Evolutionary conservation across 2,113 vertebrate species (phyloP), one percentile per base, ranked within the genome.

Genomic region (Otocyon megalotis): DNA sequence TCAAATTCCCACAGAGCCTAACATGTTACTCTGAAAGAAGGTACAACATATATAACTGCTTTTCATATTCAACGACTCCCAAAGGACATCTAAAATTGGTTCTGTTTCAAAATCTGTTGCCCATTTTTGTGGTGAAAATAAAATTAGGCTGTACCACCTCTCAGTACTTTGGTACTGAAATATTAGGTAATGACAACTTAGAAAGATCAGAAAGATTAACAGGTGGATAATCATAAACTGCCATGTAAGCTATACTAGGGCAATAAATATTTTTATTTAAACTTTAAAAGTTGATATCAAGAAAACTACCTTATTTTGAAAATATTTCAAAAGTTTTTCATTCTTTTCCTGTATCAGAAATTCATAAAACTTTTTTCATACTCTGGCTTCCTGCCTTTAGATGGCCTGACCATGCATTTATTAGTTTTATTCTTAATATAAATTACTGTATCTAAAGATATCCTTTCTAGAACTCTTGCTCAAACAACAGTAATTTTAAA

Each of bases 211-310:
- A 26, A 88, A 10, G 62, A 71, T 79, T 90, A 72, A 65, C 1
- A 72, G 43, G 81, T 5, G 60, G 35, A 72, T 60, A 16, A 84
- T 16, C 35, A 89, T 60, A 92, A 67, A 60, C 26, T 79, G 20
- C 79, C 94, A 2, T 92, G 79, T 20, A 80, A 67, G 3, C 15
- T 54, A 28, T n/a, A 62, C 9, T 35, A 62, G 11, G 28, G 37
- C 53, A 86, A 71, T 28, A 96, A 71, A 48, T 88, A 63, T 88
- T 56, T 96, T 96, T 24, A 79, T 72, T 94, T 83, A 54, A 69
- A 74, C 30, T 89, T 85, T 69, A 54, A 88, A 94, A 96, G 37
- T 69, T 28, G 24, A 76, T 30, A 2, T 82, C 80, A 90, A 35
- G 8, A 97, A 87, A 80, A 48, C 50, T 32, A 62, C 43, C 35